A percentile compares a stretch with the other conserved stretches of the same genome.
Conservation (phyloP, 2,113 vertebrate genomes). For the Colossoma macropomum region DNA sequence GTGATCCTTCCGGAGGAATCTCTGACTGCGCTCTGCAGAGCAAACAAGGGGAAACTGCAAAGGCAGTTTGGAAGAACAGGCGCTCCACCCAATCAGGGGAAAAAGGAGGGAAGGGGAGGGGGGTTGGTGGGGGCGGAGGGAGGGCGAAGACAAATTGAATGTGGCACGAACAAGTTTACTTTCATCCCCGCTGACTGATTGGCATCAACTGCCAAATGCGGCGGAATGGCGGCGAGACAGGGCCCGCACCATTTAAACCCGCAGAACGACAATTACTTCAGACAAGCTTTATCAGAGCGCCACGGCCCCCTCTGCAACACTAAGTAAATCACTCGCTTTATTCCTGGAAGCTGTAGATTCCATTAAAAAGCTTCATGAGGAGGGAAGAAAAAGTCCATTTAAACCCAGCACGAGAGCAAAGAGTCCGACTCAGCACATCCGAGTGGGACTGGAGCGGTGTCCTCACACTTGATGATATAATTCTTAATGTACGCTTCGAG, state of each 20-base stretch:
- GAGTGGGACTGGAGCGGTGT: conserved; percentile 65
- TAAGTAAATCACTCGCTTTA: conserved; percentile 61
- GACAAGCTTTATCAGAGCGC: conserved; percentile 62
- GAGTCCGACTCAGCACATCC: conserved; percentile 79
- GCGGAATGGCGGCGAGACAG: conserved; percentile 52
- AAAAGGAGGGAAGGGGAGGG: not conserved
- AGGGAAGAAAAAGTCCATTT: conserved; percentile 66
- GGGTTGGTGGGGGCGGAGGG: not conserved
- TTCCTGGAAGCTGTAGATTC: conserved; percentile 66
- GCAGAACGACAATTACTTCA: conserved; percentile 62
- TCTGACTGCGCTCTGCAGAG: conserved; percentile 58
- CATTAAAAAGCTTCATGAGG: conserved; percentile 69
- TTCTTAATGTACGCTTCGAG: conserved; percentile 80
- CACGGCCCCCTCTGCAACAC: conserved; percentile 33
- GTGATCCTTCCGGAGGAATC: conserved; percentile 74
- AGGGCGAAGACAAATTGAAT: conserved; percentile 65
- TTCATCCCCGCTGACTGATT: conserved; percentile 68
- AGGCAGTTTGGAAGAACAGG: conserved; percentile 33
- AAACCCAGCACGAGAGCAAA: conserved; percentile 73
- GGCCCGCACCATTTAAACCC: conserved; percentile 51
- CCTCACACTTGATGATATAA: conserved; percentile 80
- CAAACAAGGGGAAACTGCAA: conserved; percentile 49
- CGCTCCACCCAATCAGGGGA: conserved; percentile 25
- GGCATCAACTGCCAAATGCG: conserved; percentile 64
- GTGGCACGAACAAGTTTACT: conserved; percentile 69